Evolutionary conservation across 2,888 invertebrate species (phyloP).

Genomic region (Cacoxenus indagator): DNA sequence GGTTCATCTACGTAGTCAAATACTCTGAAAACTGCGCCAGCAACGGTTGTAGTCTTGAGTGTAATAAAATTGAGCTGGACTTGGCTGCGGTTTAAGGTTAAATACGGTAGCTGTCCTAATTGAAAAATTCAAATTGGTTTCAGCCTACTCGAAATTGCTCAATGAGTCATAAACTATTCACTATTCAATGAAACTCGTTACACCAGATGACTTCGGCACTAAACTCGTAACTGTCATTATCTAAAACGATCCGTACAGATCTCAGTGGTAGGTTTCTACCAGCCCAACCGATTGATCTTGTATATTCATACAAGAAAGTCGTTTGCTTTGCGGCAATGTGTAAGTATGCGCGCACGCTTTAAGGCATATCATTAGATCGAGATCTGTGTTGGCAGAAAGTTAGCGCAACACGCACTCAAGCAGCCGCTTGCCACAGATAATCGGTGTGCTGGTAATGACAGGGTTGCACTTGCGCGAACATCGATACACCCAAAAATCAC

Average conservation of each 20-base stretch:
- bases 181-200: not conserved
- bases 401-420: not conserved
- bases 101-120: slow-evolving; percentile 66
- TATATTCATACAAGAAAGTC: not conserved
- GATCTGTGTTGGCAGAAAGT: not conserved
- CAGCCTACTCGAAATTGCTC: slow-evolving; percentile 27
- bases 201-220: not conserved
- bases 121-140: slow-evolving; percentile 56
- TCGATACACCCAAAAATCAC: slow-evolving; percentile 49
- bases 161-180: not conserved
- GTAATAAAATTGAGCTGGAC: not conserved
- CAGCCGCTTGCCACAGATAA: slow-evolving; percentile 39
- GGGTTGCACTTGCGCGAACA: slow-evolving; percentile 27
- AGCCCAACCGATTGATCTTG: not conserved
- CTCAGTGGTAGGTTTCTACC: not conserved
- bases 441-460: slow-evolving; percentile 41
- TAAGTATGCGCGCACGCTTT: slow-evolving; percentile 42
- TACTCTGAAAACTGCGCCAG: too few relatives aligned
- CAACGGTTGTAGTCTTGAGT: not conserved
- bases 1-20: too few relatives aligned
- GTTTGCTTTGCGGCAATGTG: not conserved
- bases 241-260: not conserved
- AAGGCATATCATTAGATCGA: slow-evolving; percentile 37
- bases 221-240: too few relatives aligned
- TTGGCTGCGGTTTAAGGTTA: slow-evolving; percentile 27